These are phyloP conservation scores for Falco punctatus DNA, from an alignment of 2,113 vertebrate species.

Conservation along the genomic window DNA sequence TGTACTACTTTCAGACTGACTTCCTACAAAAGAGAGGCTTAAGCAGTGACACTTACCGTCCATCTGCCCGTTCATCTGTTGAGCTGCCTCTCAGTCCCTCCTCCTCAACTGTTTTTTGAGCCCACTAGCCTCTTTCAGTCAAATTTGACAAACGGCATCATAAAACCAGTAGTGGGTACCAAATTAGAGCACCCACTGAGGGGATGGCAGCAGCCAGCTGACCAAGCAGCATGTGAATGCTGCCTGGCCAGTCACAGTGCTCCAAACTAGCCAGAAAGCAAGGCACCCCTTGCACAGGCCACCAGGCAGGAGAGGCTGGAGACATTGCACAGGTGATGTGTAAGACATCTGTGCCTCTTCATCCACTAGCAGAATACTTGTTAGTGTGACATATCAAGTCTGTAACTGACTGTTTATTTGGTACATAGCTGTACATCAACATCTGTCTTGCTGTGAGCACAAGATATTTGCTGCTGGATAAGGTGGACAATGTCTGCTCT, in stretches of 20 bases:
- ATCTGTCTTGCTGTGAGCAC: background rate
- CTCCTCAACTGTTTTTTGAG: background rate
- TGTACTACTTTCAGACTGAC: constrained; percentile 4
- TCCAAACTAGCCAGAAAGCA: background rate
- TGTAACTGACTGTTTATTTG: background rate
- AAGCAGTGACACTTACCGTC: background rate
- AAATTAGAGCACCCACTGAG: background rate
- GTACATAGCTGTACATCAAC: background rate
- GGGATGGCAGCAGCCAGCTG: background rate
- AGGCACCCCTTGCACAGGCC: background rate
- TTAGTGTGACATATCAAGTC: background rate
- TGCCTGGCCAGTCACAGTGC: background rate
- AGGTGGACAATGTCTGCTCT: background rate
- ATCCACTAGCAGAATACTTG: background rate
- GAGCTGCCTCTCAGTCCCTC: background rate
- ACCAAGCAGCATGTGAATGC: background rate
- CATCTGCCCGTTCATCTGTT: constrained; percentile 36
- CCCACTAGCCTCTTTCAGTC: constrained; percentile 17
- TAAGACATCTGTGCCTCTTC: background rate
- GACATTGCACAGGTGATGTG: background rate
- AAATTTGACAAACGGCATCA: constrained; percentile 6
- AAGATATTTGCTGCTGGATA: background rate
- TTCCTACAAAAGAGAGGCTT: background rate
- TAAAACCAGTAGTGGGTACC: background rate
- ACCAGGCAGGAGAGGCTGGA: background rate